These are phyloP conservation scores for Hyperoplus lanceolatus DNA, from an alignment of 2,797 vertebrate genomes.

Conservation along the genomic window DNA sequence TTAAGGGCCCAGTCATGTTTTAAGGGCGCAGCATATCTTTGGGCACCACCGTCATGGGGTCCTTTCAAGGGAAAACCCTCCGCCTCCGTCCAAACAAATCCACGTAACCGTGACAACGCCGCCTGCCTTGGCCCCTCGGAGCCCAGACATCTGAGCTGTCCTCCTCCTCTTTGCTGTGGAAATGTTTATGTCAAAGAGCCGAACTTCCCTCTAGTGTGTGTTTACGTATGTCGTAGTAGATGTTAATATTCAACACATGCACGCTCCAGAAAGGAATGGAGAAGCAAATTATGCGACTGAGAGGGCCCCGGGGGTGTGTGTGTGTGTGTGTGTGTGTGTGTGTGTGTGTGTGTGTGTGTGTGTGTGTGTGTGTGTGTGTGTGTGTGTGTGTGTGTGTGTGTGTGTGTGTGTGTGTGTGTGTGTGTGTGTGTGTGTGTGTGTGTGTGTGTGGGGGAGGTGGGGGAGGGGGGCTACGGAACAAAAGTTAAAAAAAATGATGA, in stretches of 20 bases:
- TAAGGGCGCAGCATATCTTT: constrained; percentile 67
- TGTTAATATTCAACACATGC: constrained; percentile 62
- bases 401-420: too few relatives aligned
- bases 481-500: background rate
- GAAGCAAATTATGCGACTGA: constrained; percentile 27
- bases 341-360: too few relatives aligned
- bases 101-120: constrained; percentile 66
- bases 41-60: constrained; percentile 67
- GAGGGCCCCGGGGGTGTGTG: background rate
- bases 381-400: too few relatives aligned
- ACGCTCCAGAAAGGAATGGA: constrained; percentile 42
- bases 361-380: too few relatives aligned
- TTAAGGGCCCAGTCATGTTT: constrained; percentile 60
- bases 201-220: constrained; percentile 63
- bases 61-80: constrained; percentile 68
- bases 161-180: constrained; percentile 59
- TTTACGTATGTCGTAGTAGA: constrained; percentile 30
- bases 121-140: constrained; percentile 45
- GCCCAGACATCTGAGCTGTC: constrained; percentile 58
- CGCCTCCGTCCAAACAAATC: constrained; percentile 63
- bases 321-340: too few relatives aligned
- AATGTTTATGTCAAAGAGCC: constrained; percentile 77
- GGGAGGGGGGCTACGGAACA: background rate
- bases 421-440: too few relatives aligned
- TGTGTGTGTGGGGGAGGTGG: too few relatives aligned